Conservation (phyloP, 2,797 vertebrate species). For the Sebastes ruberrimus region DNA sequence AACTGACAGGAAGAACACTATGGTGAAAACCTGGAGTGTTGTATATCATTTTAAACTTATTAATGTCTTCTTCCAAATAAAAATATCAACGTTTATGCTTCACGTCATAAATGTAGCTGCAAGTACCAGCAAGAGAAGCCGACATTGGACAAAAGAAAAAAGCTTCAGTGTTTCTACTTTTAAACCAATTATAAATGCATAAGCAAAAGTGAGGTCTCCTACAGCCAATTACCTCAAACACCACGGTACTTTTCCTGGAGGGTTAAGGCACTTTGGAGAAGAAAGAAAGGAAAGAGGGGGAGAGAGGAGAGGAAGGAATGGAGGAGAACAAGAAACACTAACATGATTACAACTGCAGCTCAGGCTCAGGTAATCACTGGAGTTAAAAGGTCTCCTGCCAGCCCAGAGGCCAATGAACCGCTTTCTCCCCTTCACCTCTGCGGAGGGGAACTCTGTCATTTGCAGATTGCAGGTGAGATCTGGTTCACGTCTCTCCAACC, state of each 20-base stretch:
- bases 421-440: conserved; percentile 47
- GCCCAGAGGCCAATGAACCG: conserved; percentile 60
- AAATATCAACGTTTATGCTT: neutral
- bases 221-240: conserved; percentile 47
- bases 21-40: neutral
- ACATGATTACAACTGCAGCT: conserved; percentile 63
- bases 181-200: conserved; percentile 27
- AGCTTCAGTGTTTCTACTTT: neutral
- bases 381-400: conserved; percentile 73
- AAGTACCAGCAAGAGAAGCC: neutral
- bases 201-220: conserved; percentile 43
- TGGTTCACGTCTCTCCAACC: conserved; percentile 50
- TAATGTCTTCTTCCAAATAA: neutral
- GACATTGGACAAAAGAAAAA: neutral
- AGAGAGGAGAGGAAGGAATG: conserved; percentile 14
- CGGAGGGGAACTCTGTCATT: conserved; percentile 53
- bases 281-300: conserved; percentile 9
- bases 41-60: neutral
- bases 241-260: conserved; percentile 23
- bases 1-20: neutral
- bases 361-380: conserved; percentile 63
- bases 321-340: conserved; percentile 49
- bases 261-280: conserved; percentile 30
- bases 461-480: conserved; percentile 73
- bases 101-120: neutral